Percentiles rank a stretch among this genome's conserved stretches.
Evolutionary conservation across 2,113 vertebrate species (phyloP).

Genomic region (Cyphomyrus plagiostoma): DNA sequence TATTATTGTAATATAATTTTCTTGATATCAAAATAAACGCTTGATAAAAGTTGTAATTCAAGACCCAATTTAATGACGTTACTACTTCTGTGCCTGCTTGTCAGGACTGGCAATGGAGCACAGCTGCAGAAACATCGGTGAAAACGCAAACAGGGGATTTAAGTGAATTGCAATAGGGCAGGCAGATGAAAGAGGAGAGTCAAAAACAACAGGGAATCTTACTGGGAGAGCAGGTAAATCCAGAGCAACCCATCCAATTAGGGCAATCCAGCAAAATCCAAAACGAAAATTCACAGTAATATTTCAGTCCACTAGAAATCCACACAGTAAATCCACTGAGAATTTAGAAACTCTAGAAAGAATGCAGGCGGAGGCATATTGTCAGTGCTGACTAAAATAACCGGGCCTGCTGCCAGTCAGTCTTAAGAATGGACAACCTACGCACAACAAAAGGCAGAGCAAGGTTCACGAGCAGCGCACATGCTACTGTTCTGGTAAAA

Average conservation of each 20-base stretch:
- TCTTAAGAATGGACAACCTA: neutral
- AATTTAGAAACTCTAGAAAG: neutral
- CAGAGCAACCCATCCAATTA: too few species aligned
- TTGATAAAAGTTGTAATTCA: neutral
- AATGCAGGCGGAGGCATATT: neutral
- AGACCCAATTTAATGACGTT: neutral
- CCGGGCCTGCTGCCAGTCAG: neutral
- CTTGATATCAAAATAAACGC: too few species aligned
- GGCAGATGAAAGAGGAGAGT: neutral
- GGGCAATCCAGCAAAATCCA: too few species aligned
- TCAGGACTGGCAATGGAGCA: neutral
- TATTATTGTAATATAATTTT: neutral
- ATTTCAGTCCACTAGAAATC: neutral
- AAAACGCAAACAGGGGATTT: neutral
- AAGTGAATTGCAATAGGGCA: neutral
- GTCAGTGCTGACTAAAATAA: neutral
- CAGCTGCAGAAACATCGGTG: neutral
- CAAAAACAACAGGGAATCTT: too few species aligned
- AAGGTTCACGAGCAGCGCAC: neutral
- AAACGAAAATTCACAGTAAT: neutral
- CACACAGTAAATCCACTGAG: neutral
- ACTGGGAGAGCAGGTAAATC: too few species aligned
- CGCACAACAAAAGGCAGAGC: neutral
- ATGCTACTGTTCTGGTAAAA: neutral
- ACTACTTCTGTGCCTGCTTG: neutral